A percentile compares a stretch with the other conserved stretches of the same genome.
phyloP scores from a whole-genome alignment of 2,113 vertebrate species.

The Podilymbus podiceps region DNA sequence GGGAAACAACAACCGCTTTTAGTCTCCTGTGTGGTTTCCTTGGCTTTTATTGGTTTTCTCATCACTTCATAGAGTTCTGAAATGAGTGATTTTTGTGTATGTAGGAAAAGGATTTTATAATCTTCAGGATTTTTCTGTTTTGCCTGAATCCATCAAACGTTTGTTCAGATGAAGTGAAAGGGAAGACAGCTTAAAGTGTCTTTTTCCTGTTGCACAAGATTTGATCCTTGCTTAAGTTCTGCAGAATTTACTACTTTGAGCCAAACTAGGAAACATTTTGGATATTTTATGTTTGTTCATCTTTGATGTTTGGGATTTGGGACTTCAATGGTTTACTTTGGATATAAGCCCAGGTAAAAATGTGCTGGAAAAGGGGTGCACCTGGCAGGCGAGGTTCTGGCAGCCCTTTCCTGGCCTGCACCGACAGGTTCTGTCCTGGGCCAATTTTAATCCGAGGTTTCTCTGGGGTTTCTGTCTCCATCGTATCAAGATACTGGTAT shows the following conservation, averaged over 20 bases:
- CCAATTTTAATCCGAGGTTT: background rate
- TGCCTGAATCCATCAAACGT: background rate
- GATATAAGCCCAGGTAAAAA: slow-evolving; percentile 1
- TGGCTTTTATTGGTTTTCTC: background rate
- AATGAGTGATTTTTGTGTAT: slow-evolving; percentile 15
- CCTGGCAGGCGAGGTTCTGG: slow-evolving; percentile 2
- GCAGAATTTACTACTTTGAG: background rate
- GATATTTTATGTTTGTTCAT: background rate
- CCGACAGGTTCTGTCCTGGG: background rate
- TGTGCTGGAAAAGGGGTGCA: slow-evolving; percentile 45
- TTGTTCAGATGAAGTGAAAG: background rate
- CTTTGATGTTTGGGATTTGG: slow-evolving; percentile 8
- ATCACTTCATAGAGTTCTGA: background rate
- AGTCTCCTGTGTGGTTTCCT: background rate
- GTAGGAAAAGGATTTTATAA: background rate
- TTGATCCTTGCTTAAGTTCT: background rate
- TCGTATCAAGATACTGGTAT: background rate
- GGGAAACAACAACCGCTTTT: background rate
- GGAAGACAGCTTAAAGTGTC: background rate
- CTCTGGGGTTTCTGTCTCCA: background rate
- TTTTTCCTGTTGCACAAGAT: background rate
- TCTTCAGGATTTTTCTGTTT: background rate
- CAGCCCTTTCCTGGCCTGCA: background rate
- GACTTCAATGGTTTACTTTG: slow-evolving; percentile 6
- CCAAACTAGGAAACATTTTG: slow-evolving; percentile 7